phyloP scores from a whole-genome alignment of 2,797 vertebrate genomes.

The Tolypeutes matacus region DNA sequence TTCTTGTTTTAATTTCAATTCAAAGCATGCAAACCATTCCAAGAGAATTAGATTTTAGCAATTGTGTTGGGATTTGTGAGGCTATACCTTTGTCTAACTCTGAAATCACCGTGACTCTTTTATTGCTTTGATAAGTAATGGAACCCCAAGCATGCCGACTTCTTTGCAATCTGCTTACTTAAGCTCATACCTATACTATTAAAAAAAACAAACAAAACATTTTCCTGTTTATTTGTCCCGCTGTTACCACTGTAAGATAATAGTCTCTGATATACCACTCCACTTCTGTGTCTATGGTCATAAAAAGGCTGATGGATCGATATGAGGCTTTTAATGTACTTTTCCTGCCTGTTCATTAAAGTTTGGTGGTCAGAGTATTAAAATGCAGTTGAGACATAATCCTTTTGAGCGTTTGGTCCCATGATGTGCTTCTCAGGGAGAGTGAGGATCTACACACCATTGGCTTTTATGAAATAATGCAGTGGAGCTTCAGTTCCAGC shows the following conservation, averaged over 20 bases:
- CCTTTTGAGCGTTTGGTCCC: background rate
- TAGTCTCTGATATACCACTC: background rate
- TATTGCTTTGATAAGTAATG: background rate
- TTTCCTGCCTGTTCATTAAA: constrained; percentile 48
- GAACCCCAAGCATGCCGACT: background rate
- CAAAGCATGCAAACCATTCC: background rate
- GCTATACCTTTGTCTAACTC: background rate
- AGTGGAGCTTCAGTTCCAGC: background rate
- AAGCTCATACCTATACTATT: background rate
- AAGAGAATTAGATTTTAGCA: background rate
- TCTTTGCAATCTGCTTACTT: constrained; percentile 37
- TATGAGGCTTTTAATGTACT: constrained; percentile 63
- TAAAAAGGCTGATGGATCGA: constrained; percentile 59
- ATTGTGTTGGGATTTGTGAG: background rate
- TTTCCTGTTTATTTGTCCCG: constrained; percentile 50
- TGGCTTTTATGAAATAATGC: background rate
- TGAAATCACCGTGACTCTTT: background rate
- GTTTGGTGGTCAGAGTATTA: constrained; percentile 2
- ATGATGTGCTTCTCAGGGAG: background rate
- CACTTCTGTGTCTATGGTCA: background rate
- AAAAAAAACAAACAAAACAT: no score
- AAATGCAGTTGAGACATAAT: constrained; percentile 32
- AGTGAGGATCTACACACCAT: background rate
- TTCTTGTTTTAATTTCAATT: constrained; percentile 36
- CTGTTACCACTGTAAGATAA: background rate